A percentile compares a stretch with the other conserved stretches of the same genome.
phyloP scores from a whole-genome alignment of 2,888 invertebrate genomes.

The Fragum sueziense region DNA sequence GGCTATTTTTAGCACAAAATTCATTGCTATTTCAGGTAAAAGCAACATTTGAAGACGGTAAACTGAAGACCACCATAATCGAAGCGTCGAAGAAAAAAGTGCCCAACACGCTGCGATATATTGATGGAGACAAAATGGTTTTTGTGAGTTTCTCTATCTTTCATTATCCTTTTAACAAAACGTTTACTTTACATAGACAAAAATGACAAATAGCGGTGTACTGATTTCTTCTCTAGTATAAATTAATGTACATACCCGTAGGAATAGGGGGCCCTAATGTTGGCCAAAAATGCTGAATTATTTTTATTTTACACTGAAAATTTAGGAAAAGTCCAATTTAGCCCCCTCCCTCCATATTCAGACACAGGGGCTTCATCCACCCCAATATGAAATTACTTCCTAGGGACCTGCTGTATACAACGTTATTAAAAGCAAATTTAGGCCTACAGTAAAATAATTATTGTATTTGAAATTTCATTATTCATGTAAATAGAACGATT shows the following conservation, averaged over 20 bases:
- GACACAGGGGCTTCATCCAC: background rate
- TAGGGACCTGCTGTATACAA: background rate
- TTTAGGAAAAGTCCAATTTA: no score
- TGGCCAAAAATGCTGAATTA: no score
- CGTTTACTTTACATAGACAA: no score
- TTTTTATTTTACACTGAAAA: no score
- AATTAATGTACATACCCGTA: no score
- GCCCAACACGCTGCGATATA: slow-evolving; percentile 59
- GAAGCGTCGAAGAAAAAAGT: slow-evolving; percentile 52
- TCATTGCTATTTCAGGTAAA: background rate
- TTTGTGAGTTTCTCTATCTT: slow-evolving; percentile 54
- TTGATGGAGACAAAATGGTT: slow-evolving; percentile 61
- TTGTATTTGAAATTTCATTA: no score
- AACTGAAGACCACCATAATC: slow-evolving; percentile 57
- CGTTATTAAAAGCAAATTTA: background rate
- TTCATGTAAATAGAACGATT: background rate
- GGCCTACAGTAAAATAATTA: background rate
- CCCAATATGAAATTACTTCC: no score
- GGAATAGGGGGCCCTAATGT: no score
- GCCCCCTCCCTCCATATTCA: no score
- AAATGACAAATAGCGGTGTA: no score
- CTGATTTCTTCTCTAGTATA: no score
- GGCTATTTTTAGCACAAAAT: no score
- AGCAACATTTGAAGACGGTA: slow-evolving; percentile 62
- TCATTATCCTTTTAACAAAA: background rate